phyloP scores from a whole-genome alignment of 2,113 vertebrate species.

The Cebidichthys violaceus region DNA sequence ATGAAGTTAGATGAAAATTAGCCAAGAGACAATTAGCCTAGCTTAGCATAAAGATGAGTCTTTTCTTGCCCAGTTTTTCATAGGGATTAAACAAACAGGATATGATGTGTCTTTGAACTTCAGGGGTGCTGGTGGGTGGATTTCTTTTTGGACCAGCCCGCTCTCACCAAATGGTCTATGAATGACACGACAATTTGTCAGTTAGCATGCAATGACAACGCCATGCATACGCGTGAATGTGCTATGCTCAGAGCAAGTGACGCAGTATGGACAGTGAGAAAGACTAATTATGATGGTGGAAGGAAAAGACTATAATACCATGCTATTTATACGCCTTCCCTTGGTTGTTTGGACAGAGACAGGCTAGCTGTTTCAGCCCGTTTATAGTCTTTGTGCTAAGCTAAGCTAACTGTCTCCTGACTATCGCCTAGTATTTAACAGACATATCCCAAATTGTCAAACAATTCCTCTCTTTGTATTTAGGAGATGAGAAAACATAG shows the following conservation, averaged over 20 bases:
- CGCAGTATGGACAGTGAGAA: too few relatives aligned
- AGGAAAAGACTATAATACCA: too few relatives aligned
- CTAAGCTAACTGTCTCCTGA: neutral
- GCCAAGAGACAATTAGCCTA: neutral
- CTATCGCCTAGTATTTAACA: neutral
- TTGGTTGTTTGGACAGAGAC: neutral
- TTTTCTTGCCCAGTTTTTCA: neutral
- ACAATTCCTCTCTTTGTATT: constrained; percentile 4
- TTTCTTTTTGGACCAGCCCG: neutral
- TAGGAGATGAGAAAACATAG: neutral
- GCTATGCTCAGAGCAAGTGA: too few relatives aligned
- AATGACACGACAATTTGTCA: too few relatives aligned
- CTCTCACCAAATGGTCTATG: too few relatives aligned
- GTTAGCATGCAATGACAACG: too few relatives aligned
- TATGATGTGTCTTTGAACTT: neutral
- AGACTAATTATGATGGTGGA: too few relatives aligned
- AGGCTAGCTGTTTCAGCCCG: neutral
- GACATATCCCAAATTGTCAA: neutral
- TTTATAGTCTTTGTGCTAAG: neutral
- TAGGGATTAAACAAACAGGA: constrained; percentile 15
- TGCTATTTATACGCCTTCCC: neutral
- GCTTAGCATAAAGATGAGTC: neutral
- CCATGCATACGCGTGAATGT: too few relatives aligned
- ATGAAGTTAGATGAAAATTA: too few relatives aligned
- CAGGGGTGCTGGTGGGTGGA: neutral